A percentile compares a stretch with the other conserved stretches of the same genome.
Conservation (phyloP, 2,113 vertebrate genomes). For the Empidonax alnorum region DNA sequence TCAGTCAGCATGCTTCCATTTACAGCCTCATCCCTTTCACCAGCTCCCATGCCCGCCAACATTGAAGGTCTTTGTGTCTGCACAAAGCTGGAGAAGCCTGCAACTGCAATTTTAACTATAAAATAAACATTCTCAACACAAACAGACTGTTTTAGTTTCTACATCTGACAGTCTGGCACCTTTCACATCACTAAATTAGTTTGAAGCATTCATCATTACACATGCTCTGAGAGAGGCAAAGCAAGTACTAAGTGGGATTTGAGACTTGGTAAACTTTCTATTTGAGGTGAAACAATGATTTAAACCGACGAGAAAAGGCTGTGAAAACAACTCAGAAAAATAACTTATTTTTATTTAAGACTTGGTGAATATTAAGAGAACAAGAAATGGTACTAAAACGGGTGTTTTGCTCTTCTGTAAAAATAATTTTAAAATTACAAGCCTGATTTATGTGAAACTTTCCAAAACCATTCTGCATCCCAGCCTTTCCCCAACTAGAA, state of each 20-base stretch:
- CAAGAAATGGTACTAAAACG: neutral
- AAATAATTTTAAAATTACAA: neutral
- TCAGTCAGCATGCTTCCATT: neutral
- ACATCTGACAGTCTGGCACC: neutral
- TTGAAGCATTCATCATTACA: constrained; percentile 16
- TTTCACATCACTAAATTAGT: constrained; percentile 1
- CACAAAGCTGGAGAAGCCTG: neutral
- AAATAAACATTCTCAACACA: neutral
- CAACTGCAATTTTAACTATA: constrained; percentile 2
- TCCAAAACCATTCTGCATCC: neutral
- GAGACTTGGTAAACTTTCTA: constrained; percentile 32
- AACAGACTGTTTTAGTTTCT: neutral
- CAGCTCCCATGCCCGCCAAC: neutral
- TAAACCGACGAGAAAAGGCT: constrained; percentile 11
- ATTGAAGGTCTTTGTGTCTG: neutral
- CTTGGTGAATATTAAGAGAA: neutral
- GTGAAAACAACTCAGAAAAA: constrained; percentile 40
- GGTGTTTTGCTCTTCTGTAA: neutral
- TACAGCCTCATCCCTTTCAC: neutral
- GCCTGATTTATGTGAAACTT: neutral
- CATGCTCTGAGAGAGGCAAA: neutral
- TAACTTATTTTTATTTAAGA: neutral
- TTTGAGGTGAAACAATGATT: constrained; percentile 35
- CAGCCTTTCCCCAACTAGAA: neutral
- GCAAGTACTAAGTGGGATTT: neutral